phyloP scores from a whole-genome alignment of 2,113 vertebrate genomes.

The Atractosteus spatula region DNA sequence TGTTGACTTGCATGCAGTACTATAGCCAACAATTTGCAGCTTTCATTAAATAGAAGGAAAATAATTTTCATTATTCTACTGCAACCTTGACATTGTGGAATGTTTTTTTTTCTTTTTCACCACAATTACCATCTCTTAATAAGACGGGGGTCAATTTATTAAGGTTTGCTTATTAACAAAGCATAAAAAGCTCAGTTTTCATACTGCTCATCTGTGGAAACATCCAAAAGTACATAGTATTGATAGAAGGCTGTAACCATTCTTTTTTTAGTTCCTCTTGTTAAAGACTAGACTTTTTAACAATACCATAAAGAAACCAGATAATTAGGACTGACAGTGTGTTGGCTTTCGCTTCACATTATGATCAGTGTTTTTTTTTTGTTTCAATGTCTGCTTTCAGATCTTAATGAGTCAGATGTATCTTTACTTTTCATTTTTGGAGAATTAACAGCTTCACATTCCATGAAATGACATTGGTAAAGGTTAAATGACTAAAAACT shows the following conservation, averaged over 20 bases:
- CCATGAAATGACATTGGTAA: slow-evolving; percentile 14
- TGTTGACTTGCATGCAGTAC: background rate
- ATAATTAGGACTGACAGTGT: slow-evolving; percentile 45
- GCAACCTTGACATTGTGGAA: slow-evolving; percentile 37
- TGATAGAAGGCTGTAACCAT: slow-evolving; percentile 31
- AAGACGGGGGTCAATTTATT: slow-evolving; percentile 31
- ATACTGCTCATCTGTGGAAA: slow-evolving; percentile 27
- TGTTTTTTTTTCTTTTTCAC: slow-evolving; percentile 22
- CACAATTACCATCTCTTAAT: slow-evolving; percentile 42
- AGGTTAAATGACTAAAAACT: background rate
- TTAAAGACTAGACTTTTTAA: slow-evolving; percentile 21
- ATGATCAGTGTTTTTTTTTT: slow-evolving; percentile 31
- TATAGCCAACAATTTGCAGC: slow-evolving; percentile 17
- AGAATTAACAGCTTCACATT: slow-evolving; percentile 34
- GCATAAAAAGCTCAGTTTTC: slow-evolving; percentile 24
- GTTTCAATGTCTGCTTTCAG: slow-evolving; percentile 34
- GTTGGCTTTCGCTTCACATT: slow-evolving; percentile 27
- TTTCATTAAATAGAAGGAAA: slow-evolving; percentile 24
- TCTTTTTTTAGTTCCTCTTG: slow-evolving; percentile 10
- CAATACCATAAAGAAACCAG: slow-evolving; percentile 22
- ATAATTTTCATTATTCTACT: slow-evolving; percentile 26
- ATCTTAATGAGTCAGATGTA: slow-evolving; percentile 33
- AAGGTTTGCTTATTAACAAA: slow-evolving; percentile 34
- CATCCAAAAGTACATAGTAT: slow-evolving; percentile 30
- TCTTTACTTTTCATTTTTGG: slow-evolving; percentile 34